Base-by-base conservation (phyloP, 2,888 invertebrate species). In the Chromoteleia sp. region DNA sequence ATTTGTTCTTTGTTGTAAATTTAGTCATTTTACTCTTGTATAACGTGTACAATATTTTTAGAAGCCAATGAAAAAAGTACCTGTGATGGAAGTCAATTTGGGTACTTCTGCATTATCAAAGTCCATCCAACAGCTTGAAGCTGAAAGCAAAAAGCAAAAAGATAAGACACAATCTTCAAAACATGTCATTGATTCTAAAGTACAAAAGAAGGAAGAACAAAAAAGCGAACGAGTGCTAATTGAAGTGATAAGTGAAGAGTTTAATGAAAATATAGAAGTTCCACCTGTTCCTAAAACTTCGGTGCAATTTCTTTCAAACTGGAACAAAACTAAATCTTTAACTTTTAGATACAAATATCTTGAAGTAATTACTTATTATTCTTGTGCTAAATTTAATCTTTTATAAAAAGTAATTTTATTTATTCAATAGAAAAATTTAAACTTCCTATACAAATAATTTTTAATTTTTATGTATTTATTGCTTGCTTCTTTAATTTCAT, bases 291-390 rank as follows among this genome's bases (percentile, higher is more conserved):
- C 96, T 0, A 93, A 92, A 67, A 94, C 93, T 73, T 94, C 94
- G 65, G 94, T 95, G 6, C 95, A 95, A 86, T 96, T 96, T 88
- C 92, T 94, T 89, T 85, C 92, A 0, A 92, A 93, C 54, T 96
- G 96, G 96, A 94, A 93, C 85, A 92, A 92, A 83, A 93, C 92
- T 83, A 92, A 91, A 0, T 92, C 92, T 21, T 88, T 89, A n/a
- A 91, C 91, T 7, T 93, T 93, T 17, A 93, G 93, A 86, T 93
- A 93, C 84, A 90, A 93, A 81, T 96, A 95, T 90, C 92, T 96
- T 79, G 94, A 94, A 89, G 94, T 92, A 83, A 70, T 29, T 63
- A 21, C 48, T 61, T 5, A 14, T 41, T 6, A 25, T 25, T 25
- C 3, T 25, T 25, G 25, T 25, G 25, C 25, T 25, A 25, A 2